Evolutionary conservation across 2,888 invertebrate species (phyloP).

Genomic region (Drosophila villosipedis): DNA sequence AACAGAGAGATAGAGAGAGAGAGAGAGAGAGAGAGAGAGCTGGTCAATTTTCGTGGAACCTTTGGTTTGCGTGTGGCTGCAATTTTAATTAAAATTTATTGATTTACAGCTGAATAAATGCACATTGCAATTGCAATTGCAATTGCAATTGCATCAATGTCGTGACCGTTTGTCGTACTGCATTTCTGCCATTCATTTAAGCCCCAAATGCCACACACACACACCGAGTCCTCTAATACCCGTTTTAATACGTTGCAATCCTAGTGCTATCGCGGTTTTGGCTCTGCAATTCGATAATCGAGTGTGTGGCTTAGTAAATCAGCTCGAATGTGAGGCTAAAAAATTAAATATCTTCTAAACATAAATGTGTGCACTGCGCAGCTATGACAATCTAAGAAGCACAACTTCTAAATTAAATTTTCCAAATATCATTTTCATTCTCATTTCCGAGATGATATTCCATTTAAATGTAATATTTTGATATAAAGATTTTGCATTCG

Average conservation of each 20-base stretch:
- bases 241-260: not conserved
- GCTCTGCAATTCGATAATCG: conserved; percentile 18
- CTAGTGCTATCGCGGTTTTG: not conserved
- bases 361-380: not conserved
- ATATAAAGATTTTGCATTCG: not conserved
- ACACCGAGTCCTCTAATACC: not conserved
- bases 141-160: conserved; percentile 55
- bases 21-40: not conserved
- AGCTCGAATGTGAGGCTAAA: not conserved
- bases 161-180: conserved; percentile 25
- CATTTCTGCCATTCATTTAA: conserved; percentile 14
- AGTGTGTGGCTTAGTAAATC: conserved; percentile 4
- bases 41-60: conserved; percentile 56
- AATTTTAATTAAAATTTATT: conserved; percentile 81
- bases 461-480: not conserved
- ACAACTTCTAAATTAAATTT: not conserved
- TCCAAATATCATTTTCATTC: not conserved
- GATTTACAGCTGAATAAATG: conserved; percentile 81
- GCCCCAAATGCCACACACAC: not conserved
- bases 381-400: not conserved
- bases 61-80: conserved; percentile 59
- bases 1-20: not conserved
- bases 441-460: too few relatives aligned
- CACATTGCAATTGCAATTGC: conserved; percentile 51
- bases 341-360: not conserved